Evolutionary conservation across 1,140 invertebrate genomes (phyloP).

Genomic region (Drosophila truncata): DNA sequence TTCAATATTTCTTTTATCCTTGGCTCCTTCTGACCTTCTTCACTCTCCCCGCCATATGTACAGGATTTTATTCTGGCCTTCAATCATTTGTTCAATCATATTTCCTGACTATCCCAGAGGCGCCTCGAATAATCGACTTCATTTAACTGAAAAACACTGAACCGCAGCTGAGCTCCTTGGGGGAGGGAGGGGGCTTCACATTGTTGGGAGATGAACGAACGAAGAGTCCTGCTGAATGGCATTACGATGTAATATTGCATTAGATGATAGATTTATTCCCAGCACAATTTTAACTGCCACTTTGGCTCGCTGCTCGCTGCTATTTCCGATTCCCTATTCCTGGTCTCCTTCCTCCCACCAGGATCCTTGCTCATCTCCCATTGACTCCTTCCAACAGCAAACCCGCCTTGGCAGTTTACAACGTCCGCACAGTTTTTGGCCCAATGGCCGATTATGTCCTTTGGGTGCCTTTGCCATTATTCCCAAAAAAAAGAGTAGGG

Average conservation of each 20-base stretch:
- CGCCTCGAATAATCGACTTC: conserved; percentile 75
- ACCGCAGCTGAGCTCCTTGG: conserved; percentile 35
- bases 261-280: conserved; percentile 83
- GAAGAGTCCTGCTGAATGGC: conserved; percentile 33
- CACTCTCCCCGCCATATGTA: conserved; percentile 14
- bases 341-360: neutral
- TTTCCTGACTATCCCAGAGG: conserved; percentile 60
- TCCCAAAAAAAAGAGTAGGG: conserved; percentile 9
- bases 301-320: conserved; percentile 44
- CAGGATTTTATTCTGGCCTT: conserved; percentile 12
- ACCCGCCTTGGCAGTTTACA: conserved; percentile 63
- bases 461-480: conserved; percentile 70
- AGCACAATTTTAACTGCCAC: conserved; percentile 80
- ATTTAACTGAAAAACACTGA: conserved; percentile 71
- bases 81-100: conserved; percentile 67
- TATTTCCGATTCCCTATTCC: conserved; percentile 54
- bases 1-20: neutral
- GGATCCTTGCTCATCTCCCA: conserved; percentile 9
- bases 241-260: conserved; percentile 81
- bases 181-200: neutral
- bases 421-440: conserved; percentile 70
- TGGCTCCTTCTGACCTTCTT: neutral
- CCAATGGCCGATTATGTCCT: conserved; percentile 81
- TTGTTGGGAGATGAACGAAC: conserved; percentile 1
- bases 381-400: conserved; percentile 4